A percentile compares a stretch with the other conserved stretches of the same genome.
Evolutionary conservation across 64 coral and sea anemone species (phyloP).

Genomic region (Platygyra sinensis): DNA sequence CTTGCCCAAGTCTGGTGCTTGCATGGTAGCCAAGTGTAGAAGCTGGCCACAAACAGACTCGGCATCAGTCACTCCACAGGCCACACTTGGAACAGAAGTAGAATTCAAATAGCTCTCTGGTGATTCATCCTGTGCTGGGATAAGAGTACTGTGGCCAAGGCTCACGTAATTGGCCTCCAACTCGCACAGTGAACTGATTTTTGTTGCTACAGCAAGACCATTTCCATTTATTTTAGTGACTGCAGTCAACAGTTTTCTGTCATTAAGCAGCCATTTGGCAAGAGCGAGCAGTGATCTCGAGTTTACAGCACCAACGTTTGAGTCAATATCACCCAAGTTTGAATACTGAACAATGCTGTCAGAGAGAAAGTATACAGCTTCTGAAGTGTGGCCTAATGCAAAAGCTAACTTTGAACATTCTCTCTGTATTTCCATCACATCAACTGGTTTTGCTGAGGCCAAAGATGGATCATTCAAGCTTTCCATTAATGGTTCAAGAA

Average conservation of each 20-base stretch:
- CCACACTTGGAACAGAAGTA: slow-evolving; percentile 64
- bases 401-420: slow-evolving; percentile 91
- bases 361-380: slow-evolving; percentile 77
- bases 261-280: slow-evolving; percentile 85
- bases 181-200: slow-evolving; percentile 83
- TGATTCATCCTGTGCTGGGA: slow-evolving; percentile 8
- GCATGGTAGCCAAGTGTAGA: slow-evolving; percentile 83
- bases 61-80: slow-evolving; percentile 66
- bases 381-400: slow-evolving; percentile 66
- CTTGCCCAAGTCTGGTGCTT: slow-evolving; percentile 87
- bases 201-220: slow-evolving; percentile 58
- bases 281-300: slow-evolving; percentile 84
- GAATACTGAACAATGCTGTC: slow-evolving; percentile 77
- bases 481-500: slow-evolving; percentile 64
- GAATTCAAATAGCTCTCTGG: slow-evolving; percentile 19
- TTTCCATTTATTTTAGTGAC: slow-evolving; percentile 77
- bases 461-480: slow-evolving; percentile 70
- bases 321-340: slow-evolving; percentile 74
- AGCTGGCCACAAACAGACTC: slow-evolving; percentile 91
- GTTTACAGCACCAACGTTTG: slow-evolving; percentile 62
- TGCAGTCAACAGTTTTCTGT: slow-evolving; percentile 79
- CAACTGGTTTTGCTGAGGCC: slow-evolving; percentile 43
- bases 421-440: slow-evolving; percentile 79
- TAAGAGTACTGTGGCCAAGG: slow-evolving; percentile 75
- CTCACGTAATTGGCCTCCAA: slow-evolving; percentile 75